Percentiles rank a stretch among this genome's conserved stretches.
phyloP scores from a whole-genome alignment of 1,140 invertebrate species.

The Anadara kagoshimensis region DNA sequence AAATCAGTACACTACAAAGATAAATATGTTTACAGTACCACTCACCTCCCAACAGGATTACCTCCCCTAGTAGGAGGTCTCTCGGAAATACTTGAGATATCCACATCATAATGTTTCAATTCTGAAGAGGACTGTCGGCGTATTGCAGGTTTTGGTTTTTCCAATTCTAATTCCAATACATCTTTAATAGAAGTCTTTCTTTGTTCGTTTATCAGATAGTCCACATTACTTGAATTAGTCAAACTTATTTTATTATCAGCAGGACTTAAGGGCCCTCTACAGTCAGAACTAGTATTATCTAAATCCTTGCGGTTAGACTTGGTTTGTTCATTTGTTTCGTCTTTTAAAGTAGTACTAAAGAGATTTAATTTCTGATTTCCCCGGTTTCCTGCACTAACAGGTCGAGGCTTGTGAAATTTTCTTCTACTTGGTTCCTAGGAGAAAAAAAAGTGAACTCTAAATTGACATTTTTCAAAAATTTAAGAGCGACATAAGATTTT shows the following conservation, averaged over 20 bases:
- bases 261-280: no score
- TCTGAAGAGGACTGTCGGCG: conserved; percentile 40
- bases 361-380: neutral
- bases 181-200: conserved; percentile 44
- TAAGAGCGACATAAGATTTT: no score
- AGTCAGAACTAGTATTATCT: no score
- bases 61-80: conserved; percentile 27
- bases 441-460: neutral
- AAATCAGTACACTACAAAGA: no score
- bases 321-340: no score
- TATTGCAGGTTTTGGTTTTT: conserved; percentile 10
- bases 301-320: no score
- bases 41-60: conserved; percentile 1
- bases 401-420: conserved; percentile 48
- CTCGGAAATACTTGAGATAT: conserved; percentile 57
- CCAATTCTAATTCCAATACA: conserved; percentile 42
- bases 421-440: conserved; percentile 39
- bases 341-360: no score
- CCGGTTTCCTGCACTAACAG: conserved; percentile 22
- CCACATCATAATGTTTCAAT: conserved; percentile 53
- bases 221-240: neutral
- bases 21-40: no score
- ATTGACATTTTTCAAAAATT: neutral
- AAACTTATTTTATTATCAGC: no score
- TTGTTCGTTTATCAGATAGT: conserved; percentile 10